Evolutionary conservation across 2,888 invertebrate species (phyloP).

Genomic region (Lasioglossum malachurum): DNA sequence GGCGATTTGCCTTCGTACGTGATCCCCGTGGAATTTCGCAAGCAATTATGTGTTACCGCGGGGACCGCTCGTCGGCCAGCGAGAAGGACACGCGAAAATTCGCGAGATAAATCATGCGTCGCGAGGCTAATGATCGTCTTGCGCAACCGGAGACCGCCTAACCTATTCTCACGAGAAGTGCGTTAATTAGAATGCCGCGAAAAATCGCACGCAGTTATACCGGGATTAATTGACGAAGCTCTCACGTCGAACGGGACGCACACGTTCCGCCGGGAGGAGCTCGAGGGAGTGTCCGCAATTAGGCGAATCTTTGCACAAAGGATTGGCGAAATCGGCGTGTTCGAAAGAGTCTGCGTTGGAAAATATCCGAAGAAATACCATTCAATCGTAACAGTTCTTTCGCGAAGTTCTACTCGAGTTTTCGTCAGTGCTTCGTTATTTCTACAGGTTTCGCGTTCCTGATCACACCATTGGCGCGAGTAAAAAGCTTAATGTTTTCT

Average conservation of each 20-base stretch:
- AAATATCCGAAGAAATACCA: neutral
- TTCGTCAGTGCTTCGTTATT: neutral
- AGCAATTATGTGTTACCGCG: constrained; percentile 9
- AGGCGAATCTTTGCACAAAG: neutral
- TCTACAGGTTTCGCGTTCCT: too few species aligned
- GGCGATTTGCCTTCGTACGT: constrained; percentile 22
- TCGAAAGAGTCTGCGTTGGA: neutral
- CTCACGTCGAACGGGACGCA: constrained; percentile 5
- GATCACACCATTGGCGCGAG: too few species aligned
- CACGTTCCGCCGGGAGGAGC: neutral
- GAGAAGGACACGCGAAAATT: constrained; percentile 23
- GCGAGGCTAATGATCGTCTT: neutral
- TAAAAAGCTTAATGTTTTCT: neutral
- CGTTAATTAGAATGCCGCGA: constrained; percentile 39
- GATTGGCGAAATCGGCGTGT: neutral
- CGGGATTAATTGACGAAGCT: constrained; percentile 27
- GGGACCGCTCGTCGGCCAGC: neutral
- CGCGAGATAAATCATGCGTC: constrained; percentile 15
- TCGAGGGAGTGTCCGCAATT: constrained; percentile 2
- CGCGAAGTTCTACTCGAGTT: neutral
- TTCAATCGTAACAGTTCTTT: neutral
- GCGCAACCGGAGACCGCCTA: neutral
- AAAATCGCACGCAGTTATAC: neutral
- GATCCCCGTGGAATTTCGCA: constrained; percentile 24
- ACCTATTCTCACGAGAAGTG: neutral